Base-by-base conservation (phyloP, 2,888 invertebrate genomes). In the Xanthostigma xanthostigma region DNA sequence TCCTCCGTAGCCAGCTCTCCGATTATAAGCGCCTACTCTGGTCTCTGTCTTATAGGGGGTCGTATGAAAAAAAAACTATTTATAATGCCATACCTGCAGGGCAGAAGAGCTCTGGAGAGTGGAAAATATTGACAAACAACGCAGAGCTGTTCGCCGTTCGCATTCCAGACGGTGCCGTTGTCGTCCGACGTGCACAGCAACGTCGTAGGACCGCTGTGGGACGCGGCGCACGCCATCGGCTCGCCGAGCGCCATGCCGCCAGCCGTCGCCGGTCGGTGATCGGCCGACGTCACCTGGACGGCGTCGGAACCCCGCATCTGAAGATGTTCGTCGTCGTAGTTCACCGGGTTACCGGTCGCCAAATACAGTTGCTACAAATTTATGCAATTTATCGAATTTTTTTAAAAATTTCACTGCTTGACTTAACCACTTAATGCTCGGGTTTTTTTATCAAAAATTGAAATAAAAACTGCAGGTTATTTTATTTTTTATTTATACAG, bases 71-170 rank as follows among this genome's bases (percentile, higher is more conserved):
- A 33, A 33, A 27, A 33, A 8, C 2, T 11, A 33, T 33, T 64
- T 34, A 27, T 6, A 27, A 6, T 27, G 27, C 4, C 27, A 27
- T 58, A 66, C 66, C 66, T 72, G 70, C 90, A 91, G 0, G 90
- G 90, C 59, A 91, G 70, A 49, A 91, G 68, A 37, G 87, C 90
- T 54, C 87, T 74, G 1, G 85, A 84, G 46, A 89, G 72, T 14
- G 83, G 83, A 60, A 76, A 80, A 58, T 78, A 78, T 59, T 88
- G 85, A 68, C 91, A 91, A 57, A 90, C 89, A 53, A 88, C 84
- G 69, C 90, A 90, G 4, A 79, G 64, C 56, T 79, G 78, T 56
- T 79, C 78, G 6, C 74, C 74, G 2, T 72, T 69, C 12, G 68
- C 67, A 56, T 73, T 74, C 71, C 74, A 74, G 39, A 75, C 62